Conservation (phyloP, 2,113 vertebrate species). For the Hoplias malabaricus region DNA sequence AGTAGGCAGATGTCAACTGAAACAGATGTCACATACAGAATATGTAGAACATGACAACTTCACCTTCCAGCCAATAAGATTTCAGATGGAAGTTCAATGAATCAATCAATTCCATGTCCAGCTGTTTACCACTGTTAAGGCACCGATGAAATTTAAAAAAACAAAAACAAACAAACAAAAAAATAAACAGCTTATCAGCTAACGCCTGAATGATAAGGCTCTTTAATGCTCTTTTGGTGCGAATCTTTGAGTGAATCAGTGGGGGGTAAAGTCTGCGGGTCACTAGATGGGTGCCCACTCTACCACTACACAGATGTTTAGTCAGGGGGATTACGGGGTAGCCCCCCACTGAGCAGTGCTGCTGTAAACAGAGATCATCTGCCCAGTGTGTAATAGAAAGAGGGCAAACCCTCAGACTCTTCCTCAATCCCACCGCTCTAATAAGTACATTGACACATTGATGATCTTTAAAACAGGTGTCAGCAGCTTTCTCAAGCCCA, state of each 20-base stretch:
- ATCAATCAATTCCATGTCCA: conserved; percentile 28
- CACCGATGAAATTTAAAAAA: conserved; percentile 25
- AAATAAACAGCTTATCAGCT: conserved; percentile 68
- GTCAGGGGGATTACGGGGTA: conserved; percentile 54
- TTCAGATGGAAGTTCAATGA: conserved; percentile 21
- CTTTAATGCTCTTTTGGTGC: conserved; percentile 50
- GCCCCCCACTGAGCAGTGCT: conserved; percentile 11
- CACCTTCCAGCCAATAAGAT: conserved; percentile 31
- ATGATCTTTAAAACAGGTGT: background rate
- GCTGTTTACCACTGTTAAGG: conserved; percentile 49
- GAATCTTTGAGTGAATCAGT: conserved; percentile 12
- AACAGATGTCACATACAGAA: conserved; percentile 4
- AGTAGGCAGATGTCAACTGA: background rate
- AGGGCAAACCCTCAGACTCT: conserved; percentile 35
- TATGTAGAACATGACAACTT: background rate
- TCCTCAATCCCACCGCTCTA: conserved; percentile 24
- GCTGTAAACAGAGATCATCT: conserved; percentile 45
- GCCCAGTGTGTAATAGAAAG: conserved; percentile 50
- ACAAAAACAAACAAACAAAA: conserved; percentile 41
- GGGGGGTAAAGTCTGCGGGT: conserved; percentile 3
- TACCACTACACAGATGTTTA: conserved; percentile 29
- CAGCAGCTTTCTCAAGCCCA: background rate
- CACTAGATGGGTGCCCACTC: conserved; percentile 8
- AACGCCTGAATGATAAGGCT: conserved; percentile 51
- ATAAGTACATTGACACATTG: background rate